Evolutionary conservation across 2,888 invertebrate species (phyloP), one percentile per base, ranked within the genome.

Genomic region (Chymomyza amoena): DNA sequence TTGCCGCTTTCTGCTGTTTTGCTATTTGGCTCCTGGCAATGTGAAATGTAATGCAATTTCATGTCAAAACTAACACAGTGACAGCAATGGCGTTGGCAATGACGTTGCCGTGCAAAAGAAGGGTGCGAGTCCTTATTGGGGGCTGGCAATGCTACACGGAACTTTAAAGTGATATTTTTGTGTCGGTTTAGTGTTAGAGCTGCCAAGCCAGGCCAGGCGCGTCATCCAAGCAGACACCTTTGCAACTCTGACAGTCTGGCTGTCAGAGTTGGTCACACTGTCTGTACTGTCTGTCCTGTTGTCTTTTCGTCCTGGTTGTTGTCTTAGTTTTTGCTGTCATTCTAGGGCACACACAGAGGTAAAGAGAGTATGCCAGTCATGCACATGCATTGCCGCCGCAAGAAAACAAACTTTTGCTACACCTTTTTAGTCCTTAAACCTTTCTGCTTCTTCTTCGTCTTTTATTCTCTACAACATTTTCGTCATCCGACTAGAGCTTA

Each of bases 141-240:
- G 5, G 39, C 13, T 13, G 39, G 39, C 39, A 79, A 76, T 68
- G 76, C n/a, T 20, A 59, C 67, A 73, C 69, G 57, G 77, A 83
- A 83, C 89, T 83, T 83, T 88, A 83, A 83, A 87, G 87, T 88
- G 83, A 83, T 83, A 88, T 83, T 83, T 84, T 88, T 88, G 89
- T 88, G 82, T 79, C 71, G 77, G 87, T 81, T 87, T 63, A 79
- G 39, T 69, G 72, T 57, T 76, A 85, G 82, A 83, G 89, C 89
- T 82, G 88, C 73, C 39, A 45, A 13, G 39, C 39, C 39, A 45
- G 39, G 39, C 39, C 39, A 45, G 39, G 39, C 39, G 13, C 39
- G 39, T 45, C 39, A 45, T 13, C 13, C 13, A 45, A 13, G 39
- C 39, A 45, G 39, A 45, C 39, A 45, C 39, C 39, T 45, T 45